Evolutionary conservation across 2,888 invertebrate genomes (phyloP), one percentile per base, ranked within the genome.

Genomic region (Erebia aethiops): DNA sequence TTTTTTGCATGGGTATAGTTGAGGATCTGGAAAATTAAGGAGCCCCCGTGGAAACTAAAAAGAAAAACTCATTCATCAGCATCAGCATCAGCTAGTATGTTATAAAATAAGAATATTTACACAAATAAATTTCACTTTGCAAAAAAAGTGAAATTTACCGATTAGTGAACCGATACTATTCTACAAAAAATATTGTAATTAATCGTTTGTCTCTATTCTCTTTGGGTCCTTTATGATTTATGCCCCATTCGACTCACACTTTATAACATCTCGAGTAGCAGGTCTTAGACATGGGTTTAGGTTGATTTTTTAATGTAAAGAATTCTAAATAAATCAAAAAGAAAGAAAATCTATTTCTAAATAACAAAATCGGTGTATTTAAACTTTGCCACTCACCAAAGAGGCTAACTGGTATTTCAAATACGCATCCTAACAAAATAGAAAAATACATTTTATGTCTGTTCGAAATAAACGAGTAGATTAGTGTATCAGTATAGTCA

Each of bases 321-420:
- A 78, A 68, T 77, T 71, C 43, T 70, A 78, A 77, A 79, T 77
- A 74, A 75, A 77, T 77, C 74, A 67, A 79, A 69, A 26, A 52
- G n/a, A 41, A 66, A 63, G 81, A 82, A 82, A 41, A 63, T 70
- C 83, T 85, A 85, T 67, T 80, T 82, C 82, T 84, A 86, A 84
- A 83, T 80, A 83, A 82, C 79, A 76, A 79, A 74, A 66, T 61
- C 70, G 67, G 69, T 71, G 79, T 78, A 76, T 64, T 66, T 46
- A 69, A n/a, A 65, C 81, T 85, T 84, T 83, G 89, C 88, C 90
- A 92, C 93, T 93, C 92, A 93, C 93, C 92, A 92, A 85, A 75
- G 91, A 89, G 91, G 92, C 90, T 89, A 91, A 85, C 92, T 92
- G 92, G 90, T 89, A 89, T 91, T 91, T 91, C 88, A 91, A 91